Base-by-base conservation (phyloP, 2,113 vertebrate genomes). In the Calonectris borealis region DNA sequence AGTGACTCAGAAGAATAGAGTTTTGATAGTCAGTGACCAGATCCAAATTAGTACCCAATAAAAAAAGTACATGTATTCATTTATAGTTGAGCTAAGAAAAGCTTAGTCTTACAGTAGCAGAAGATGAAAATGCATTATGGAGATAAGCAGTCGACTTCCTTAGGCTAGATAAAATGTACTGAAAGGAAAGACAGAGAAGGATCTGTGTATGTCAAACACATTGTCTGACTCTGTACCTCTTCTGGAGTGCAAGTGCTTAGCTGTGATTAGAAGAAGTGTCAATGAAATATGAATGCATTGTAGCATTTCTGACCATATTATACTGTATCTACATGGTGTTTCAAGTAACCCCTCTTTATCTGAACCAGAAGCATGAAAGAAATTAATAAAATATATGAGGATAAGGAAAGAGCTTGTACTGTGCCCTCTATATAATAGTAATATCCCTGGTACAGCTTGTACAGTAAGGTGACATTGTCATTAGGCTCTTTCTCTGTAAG, bases 51-150 rank as follows among this genome's bases (percentile, higher is more conserved):
- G 80, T 73, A 89, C 36, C 31, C 60, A 60, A 68, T 94, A 95
- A 69, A 86, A 90, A 94, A 95, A 94, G 70, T 80, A 54, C 65
- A 79, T 42, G 9, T 88, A 90, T 92, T 96, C 93, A 80, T 83
- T 96, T 94, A 88, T 77, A 94, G 66, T 40, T 4, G 27, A 94
- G 73, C 76, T 90, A 49, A 96, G 93, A 77, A 83, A 95, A 94
- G 95, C 93, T 94, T 93, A 97, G 84, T 83, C 66, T 94, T 95
- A 73, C 26, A 83, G 86, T 60, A 85, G 85, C 52, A 76, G 73
- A 83, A 97, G 93, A 93, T 93, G 91, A 93, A 97, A 97, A 95
- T 85, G 55, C 82, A 46, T 88, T 90, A 93, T 80, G 52, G 83
- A 96, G 86, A 91, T 97, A 95, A 97, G 58, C 86, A 94, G 71